These are phyloP conservation scores for Nixonia krombeini DNA, from an alignment of 1,140 invertebrate genomes.

Conservation along the genomic window DNA sequence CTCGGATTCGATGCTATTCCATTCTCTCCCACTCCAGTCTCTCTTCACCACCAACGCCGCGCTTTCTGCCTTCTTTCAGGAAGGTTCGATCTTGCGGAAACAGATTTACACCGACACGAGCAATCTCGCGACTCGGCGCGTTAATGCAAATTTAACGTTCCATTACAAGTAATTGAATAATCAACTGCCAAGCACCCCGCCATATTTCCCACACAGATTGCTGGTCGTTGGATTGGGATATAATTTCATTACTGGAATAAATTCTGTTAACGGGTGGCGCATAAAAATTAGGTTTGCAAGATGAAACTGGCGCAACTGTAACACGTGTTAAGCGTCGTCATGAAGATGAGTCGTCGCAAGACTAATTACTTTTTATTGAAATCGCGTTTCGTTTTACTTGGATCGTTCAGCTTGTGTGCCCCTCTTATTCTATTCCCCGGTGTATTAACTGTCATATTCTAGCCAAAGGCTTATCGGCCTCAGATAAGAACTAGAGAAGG, in stretches of 20 bases:
- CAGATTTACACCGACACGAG: constrained; percentile 27
- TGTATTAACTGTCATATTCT: too few species aligned
- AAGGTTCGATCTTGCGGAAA: constrained; percentile 22
- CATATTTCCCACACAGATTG: constrained; percentile 36
- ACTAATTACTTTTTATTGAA: too few species aligned
- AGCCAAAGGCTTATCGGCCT: too few species aligned
- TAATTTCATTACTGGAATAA: constrained; percentile 37
- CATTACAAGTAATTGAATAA: constrained; percentile 50
- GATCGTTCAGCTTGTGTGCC: too few species aligned
- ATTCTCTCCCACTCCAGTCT: too few species aligned
- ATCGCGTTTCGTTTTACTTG: too few species aligned
- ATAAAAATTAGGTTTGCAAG: constrained; percentile 24
- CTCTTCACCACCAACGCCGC: too few species aligned
- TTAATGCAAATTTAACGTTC: constrained; percentile 47
- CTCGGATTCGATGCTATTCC: constrained; percentile 15
- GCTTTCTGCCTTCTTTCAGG: constrained; percentile 18
- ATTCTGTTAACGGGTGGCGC: constrained; percentile 22
- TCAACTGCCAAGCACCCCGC: constrained; percentile 34
- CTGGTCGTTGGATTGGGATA: constrained; percentile 13
- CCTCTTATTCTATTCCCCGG: too few species aligned
- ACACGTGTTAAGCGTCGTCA: too few species aligned
- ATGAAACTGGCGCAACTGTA: too few species aligned
- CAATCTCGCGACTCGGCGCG: constrained; percentile 30
- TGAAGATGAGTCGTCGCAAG: too few species aligned
- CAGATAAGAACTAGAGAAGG: too few species aligned